These are phyloP conservation scores for Drosophila parabipectinata DNA, from an alignment of 1,140 invertebrate genomes.

Conservation along the genomic window DNA sequence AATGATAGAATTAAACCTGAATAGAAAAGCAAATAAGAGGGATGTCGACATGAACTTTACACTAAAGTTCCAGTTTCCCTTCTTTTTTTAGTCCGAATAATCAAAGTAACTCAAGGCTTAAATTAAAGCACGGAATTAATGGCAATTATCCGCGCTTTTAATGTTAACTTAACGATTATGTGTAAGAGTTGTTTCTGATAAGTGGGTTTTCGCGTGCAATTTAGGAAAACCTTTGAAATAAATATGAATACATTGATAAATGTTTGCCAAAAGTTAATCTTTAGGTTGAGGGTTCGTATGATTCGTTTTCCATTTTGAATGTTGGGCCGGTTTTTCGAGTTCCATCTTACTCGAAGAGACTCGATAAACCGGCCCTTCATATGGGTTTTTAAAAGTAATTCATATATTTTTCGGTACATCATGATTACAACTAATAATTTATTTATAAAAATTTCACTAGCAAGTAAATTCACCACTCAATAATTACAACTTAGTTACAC, in stretches of 20 bases:
- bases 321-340: not conserved
- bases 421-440: constrained; percentile 67
- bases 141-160: constrained; percentile 68
- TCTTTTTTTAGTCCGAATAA: constrained; percentile 60
- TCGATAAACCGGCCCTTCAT: constrained; percentile 11
- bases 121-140: constrained; percentile 74
- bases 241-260: constrained; percentile 53
- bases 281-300: constrained; percentile 25
- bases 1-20: constrained; percentile 28
- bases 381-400: constrained; percentile 60
- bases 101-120: constrained; percentile 59
- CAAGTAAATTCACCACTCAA: constrained; percentile 77
- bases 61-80: constrained; percentile 21
- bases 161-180: constrained; percentile 50
- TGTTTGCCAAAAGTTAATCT: constrained; percentile 60
- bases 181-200: constrained; percentile 47
- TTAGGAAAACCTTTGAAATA: constrained; percentile 49
- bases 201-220: constrained; percentile 39
- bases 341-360: too few relatives aligned
- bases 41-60: constrained; percentile 3
- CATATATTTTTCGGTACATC: constrained; percentile 51
- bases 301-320: constrained; percentile 24
- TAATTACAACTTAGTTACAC: constrained; percentile 73
- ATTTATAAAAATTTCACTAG: constrained; percentile 81
- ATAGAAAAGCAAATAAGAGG: constrained; percentile 25